Conservation (phyloP, 2,113 vertebrate species). For the Pangasianodon hypophthalmus region DNA sequence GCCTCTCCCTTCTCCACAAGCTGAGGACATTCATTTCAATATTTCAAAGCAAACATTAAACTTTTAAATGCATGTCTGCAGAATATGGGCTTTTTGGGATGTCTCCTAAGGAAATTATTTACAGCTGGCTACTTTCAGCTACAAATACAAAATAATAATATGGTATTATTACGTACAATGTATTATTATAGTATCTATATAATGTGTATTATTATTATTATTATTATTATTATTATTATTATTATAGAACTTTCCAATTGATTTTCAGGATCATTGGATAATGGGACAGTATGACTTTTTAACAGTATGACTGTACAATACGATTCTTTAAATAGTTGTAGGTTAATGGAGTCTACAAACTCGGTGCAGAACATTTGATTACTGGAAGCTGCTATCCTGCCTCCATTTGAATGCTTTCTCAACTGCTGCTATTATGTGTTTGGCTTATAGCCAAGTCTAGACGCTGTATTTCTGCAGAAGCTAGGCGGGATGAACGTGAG, state of each 20-base stretch:
- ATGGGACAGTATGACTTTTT: constrained; percentile 13
- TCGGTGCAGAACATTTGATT: constrained; percentile 35
- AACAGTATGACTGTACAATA: background rate
- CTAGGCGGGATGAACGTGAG: background rate
- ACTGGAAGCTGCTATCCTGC: constrained; percentile 29
- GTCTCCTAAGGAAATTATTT: constrained; percentile 39
- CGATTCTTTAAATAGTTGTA: constrained; percentile 23
- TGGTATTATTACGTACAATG: background rate
- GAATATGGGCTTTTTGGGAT: constrained; percentile 64
- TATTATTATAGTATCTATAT: background rate
- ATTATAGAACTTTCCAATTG: background rate
- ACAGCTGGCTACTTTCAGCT: background rate
- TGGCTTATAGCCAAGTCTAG: constrained; percentile 21
- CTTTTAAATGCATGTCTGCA: constrained; percentile 72
- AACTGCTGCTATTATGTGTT: constrained; percentile 27
- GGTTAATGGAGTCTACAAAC: constrained; percentile 30
- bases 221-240: background rate
- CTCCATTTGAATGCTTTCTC: constrained; percentile 20
- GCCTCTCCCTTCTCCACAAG: constrained; percentile 64
- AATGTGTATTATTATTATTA: background rate
- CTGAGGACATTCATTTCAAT: constrained; percentile 76
- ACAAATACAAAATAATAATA: background rate
- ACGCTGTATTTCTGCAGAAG: constrained; percentile 30
- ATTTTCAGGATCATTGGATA: constrained; percentile 18
- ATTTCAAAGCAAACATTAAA: constrained; percentile 74